These are phyloP conservation scores for Tanytarsus gracilentus DNA, from an alignment of 2,888 invertebrate species.

Conservation along the genomic window DNA sequence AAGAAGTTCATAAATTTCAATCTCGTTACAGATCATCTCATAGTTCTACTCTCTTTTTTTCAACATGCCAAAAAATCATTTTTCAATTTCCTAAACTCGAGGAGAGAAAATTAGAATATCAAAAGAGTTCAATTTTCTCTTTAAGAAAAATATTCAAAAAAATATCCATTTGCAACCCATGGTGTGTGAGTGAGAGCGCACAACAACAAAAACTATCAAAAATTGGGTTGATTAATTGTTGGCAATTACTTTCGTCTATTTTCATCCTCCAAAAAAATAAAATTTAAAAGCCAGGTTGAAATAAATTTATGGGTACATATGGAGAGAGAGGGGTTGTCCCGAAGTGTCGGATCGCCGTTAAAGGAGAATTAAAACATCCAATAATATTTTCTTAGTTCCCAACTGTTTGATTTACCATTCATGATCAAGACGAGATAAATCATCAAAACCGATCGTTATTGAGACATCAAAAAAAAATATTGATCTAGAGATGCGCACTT, in stretches of 20 bases:
- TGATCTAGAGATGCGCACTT: background rate
- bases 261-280: background rate
- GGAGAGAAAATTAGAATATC: conserved; percentile 13
- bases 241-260: conserved; percentile 3
- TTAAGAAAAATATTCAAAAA: too few species aligned
- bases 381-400: background rate
- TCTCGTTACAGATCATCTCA: background rate
- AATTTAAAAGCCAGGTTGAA: too few species aligned
- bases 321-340: background rate
- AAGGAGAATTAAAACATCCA: conserved; percentile 3
- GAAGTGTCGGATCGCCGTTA: conserved; percentile 3
- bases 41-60: background rate
- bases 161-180: background rate
- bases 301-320: background rate
- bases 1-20: conserved; percentile 9
- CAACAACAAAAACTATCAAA: background rate
- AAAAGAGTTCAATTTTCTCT: too few species aligned
- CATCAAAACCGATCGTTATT: background rate
- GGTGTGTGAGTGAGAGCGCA: background rate
- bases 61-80: background rate
- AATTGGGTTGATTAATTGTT: conserved; percentile 10
- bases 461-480: background rate
- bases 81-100: background rate
- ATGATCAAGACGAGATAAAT: background rate
- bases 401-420: background rate